Conservation (phyloP, 23 tunicate genomes). For the Trididemnum clinides region DNA sequence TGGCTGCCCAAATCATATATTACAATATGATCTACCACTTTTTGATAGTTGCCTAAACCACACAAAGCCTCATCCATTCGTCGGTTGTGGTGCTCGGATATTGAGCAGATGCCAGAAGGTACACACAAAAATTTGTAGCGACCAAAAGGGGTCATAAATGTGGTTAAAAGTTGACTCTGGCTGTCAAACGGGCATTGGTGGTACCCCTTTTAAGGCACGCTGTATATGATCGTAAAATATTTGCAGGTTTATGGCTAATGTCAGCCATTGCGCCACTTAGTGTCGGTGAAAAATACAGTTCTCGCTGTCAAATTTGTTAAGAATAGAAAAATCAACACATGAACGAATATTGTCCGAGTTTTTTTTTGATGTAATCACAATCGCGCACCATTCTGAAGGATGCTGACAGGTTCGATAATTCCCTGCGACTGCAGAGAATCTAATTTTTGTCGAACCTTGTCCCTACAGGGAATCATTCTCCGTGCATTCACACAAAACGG, state of each 20-base stretch:
- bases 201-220: neutral
- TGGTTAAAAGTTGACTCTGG: slow-evolving; percentile 1
- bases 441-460: neutral
- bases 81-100: neutral
- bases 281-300: neutral
- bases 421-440: neutral
- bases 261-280: neutral
- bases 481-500: neutral
- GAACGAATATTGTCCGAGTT: neutral
- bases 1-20: neutral
- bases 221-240: neutral
- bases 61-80: slow-evolving; percentile 3
- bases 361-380: neutral
- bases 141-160: slow-evolving; percentile 13
- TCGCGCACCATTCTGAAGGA: too few species aligned
- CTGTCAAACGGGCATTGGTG: neutral
- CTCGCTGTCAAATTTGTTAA: too few species aligned
- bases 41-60: neutral
- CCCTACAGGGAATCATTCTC: neutral
- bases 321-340: neutral
- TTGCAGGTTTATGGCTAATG: neutral
- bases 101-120: slow-evolving; percentile 3
- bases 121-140: too few species aligned
- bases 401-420: neutral
- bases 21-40: neutral